Evolutionary conservation across 2,797 vertebrate species (phyloP).

Genomic region (Ptychadena robeensis): DNA sequence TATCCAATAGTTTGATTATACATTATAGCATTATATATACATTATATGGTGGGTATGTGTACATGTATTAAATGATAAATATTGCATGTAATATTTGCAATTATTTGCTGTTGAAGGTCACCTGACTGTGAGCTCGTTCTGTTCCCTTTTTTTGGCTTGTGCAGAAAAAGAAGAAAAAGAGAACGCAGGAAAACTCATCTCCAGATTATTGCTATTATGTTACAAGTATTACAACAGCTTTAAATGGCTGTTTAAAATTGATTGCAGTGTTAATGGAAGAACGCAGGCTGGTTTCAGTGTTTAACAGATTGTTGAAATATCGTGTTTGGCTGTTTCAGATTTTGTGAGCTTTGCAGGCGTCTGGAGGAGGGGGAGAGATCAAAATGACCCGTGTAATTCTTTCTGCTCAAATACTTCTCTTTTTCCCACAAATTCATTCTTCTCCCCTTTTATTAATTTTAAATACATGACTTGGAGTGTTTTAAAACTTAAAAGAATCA

Average conservation of each 20-base stretch:
- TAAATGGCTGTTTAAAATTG: conserved; percentile 63
- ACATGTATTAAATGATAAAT: not conserved
- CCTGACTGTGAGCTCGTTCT: not conserved
- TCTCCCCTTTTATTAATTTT: not conserved
- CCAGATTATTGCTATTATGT: conserved; percentile 63
- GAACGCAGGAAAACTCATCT: conserved; percentile 54
- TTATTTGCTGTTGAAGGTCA: not conserved
- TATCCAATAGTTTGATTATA: not conserved
- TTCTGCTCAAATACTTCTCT: conserved; percentile 9
- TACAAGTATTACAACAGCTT: conserved; percentile 62
- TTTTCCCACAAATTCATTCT: not conserved
- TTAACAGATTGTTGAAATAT: conserved; percentile 62
- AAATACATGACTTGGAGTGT: not conserved
- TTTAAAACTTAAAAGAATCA: not conserved
- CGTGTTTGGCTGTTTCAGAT: conserved; percentile 60
- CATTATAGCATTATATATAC: not conserved
- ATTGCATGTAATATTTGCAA: not conserved
- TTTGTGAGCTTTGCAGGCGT: conserved; percentile 57
- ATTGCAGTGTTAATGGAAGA: conserved; percentile 62
- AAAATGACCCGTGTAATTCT: conserved; percentile 1
- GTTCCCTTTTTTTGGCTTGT: not conserved
- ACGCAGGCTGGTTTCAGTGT: conserved; percentile 59
- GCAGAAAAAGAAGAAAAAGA: conserved; percentile 39
- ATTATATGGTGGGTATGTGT: not conserved
- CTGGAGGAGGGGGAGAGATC: conserved; percentile 19